Conservation (phyloP, 1,140 invertebrate genomes). For the Diuraphis noxia region DNA sequence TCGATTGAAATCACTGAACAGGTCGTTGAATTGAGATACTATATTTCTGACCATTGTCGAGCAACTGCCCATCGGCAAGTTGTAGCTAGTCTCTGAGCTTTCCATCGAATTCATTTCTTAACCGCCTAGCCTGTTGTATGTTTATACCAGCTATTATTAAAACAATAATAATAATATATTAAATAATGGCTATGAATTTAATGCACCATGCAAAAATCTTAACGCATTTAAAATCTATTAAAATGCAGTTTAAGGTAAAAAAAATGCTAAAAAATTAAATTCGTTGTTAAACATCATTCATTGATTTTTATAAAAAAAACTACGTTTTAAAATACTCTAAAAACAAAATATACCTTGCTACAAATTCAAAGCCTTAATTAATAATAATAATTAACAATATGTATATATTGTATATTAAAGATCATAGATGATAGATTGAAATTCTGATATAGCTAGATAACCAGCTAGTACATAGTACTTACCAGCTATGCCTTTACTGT, state of each 20-base stretch:
- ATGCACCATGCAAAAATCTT: background rate
- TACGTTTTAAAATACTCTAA: background rate
- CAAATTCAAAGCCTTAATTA: background rate
- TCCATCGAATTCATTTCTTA: background rate
- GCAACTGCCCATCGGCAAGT: constrained; percentile 79
- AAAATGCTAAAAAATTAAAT: background rate
- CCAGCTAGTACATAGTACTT: background rate
- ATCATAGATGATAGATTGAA: background rate
- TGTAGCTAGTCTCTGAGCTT: constrained; percentile 67
- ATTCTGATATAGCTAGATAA: background rate
- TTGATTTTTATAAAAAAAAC: background rate
- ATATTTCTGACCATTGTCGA: constrained; percentile 76
- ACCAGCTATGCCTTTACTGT: background rate
- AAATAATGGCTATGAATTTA: background rate
- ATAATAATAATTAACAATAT: no score
- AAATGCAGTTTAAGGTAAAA: background rate
- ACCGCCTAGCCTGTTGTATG: background rate
- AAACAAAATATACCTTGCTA: background rate
- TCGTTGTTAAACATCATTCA: background rate
- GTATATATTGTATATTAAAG: background rate
- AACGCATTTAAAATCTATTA: background rate
- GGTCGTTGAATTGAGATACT: constrained; percentile 85
- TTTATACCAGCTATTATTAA: background rate
- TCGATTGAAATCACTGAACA: constrained; percentile 94
- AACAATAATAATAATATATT: background rate